A percentile compares a stretch with the other conserved stretches of the same genome.
phyloP scores from a whole-genome alignment of 2,113 vertebrate species.

The Cephalopholis sonnerati region DNA sequence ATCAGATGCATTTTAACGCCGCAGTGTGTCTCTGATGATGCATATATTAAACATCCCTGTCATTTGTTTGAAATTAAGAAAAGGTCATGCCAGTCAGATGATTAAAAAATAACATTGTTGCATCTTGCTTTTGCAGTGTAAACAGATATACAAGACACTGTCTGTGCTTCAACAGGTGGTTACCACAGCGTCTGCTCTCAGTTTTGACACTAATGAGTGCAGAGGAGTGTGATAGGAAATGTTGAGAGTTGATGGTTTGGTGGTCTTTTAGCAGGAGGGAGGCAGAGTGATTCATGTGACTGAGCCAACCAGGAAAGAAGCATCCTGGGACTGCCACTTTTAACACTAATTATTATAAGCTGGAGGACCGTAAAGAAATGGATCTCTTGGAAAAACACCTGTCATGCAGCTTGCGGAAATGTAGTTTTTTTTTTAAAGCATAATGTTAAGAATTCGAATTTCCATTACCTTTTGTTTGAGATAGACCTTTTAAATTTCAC shows the following conservation, averaged over 20 bases:
- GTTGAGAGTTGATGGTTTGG: slow-evolving; percentile 57
- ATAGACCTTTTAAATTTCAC: background rate
- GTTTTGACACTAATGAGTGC: slow-evolving; percentile 64
- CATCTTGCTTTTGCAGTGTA: slow-evolving; percentile 2
- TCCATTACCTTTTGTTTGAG: background rate
- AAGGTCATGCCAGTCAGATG: slow-evolving; percentile 31
- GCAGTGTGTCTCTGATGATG: slow-evolving; percentile 13
- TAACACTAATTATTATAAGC: slow-evolving; percentile 52
- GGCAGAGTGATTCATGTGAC: slow-evolving; percentile 59
- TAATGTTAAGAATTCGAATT: background rate
- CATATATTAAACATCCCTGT: slow-evolving; percentile 30
- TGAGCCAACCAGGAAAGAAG: slow-evolving; percentile 26
- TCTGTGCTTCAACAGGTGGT: slow-evolving; percentile 77
- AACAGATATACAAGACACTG: slow-evolving; percentile 6
- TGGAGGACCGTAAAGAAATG: background rate
- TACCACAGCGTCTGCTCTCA: slow-evolving; percentile 35
- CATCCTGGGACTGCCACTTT: slow-evolving; percentile 63
- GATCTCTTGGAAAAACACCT: background rate
- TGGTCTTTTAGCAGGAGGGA: slow-evolving; percentile 48
- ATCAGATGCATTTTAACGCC: slow-evolving; percentile 31
- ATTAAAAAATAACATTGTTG: slow-evolving; percentile 40
- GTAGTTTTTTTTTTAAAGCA: background rate
- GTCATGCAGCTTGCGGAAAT: background rate
- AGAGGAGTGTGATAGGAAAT: slow-evolving; percentile 50
- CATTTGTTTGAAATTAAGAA: slow-evolving; percentile 26